Percentiles rank a stretch among this genome's conserved stretches.
These are phyloP conservation scores for Ceratotherium simum DNA, from an alignment of 2,113 vertebrate genomes.

Conservation along the genomic window DNA sequence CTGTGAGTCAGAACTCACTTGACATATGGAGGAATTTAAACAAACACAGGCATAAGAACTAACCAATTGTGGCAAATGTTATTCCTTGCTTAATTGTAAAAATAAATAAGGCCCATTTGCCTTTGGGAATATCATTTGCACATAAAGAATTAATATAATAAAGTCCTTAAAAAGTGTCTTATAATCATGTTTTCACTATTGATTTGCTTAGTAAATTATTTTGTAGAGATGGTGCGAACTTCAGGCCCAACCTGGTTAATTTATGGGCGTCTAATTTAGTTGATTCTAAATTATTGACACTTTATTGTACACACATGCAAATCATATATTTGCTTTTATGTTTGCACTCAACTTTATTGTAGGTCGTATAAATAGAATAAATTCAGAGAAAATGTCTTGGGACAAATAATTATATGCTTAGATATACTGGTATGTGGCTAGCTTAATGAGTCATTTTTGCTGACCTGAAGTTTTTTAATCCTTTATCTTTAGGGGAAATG, in stretches of 20 bases:
- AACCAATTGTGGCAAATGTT: background rate
- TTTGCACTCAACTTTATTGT: constrained; percentile 50
- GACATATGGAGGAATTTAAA: constrained; percentile 1
- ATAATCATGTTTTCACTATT: constrained; percentile 38
- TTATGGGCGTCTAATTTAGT: constrained; percentile 60
- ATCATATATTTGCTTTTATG: constrained; percentile 68
- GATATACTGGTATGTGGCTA: background rate
- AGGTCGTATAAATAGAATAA: constrained; percentile 63
- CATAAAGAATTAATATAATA: constrained; percentile 4
- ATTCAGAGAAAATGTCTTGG: constrained; percentile 59
- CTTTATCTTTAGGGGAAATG: background rate
- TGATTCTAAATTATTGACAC: constrained; percentile 68
- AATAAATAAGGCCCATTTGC: background rate
- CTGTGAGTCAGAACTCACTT: background rate
- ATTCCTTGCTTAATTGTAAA: background rate
- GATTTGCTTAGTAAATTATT: constrained; percentile 60
- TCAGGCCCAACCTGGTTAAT: constrained; percentile 42
- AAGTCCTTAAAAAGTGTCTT: background rate
- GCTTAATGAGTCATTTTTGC: constrained; percentile 19
- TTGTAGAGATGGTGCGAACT: constrained; percentile 15
- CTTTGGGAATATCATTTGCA: background rate
- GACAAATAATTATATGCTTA: constrained; percentile 50
- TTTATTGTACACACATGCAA: constrained; percentile 64
- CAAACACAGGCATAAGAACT: background rate
- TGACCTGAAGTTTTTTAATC: constrained; percentile 31